Conservation (phyloP, 2,888 invertebrate species). For the Plebejus argus region DNA sequence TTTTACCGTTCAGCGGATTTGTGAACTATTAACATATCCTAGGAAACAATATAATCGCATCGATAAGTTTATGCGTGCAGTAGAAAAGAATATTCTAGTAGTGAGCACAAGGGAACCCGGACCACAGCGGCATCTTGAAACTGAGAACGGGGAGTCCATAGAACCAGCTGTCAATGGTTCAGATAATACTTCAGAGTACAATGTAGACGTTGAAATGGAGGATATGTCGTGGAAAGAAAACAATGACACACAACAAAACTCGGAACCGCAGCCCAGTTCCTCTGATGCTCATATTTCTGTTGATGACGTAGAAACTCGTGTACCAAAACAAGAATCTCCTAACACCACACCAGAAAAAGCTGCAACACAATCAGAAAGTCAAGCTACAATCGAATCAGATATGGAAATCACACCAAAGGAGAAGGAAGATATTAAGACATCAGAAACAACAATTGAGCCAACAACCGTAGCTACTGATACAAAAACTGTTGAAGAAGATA, state of each 20-base stretch:
- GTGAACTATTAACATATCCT: constrained; percentile 95
- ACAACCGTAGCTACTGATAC: constrained; percentile 46
- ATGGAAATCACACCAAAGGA: constrained; percentile 41
- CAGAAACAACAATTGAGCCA: constrained; percentile 41
- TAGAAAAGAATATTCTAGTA: constrained; percentile 96
- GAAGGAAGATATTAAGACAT: constrained; percentile 38
- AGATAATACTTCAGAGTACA: constrained; percentile 77
- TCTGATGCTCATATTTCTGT: constrained; percentile 69
- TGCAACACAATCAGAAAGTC: constrained; percentile 58
- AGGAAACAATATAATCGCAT: constrained; percentile 96
- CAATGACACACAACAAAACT: constrained; percentile 54
- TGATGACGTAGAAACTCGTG: constrained; percentile 66
- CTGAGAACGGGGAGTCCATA: constrained; percentile 84
- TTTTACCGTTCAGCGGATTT: constrained; percentile 97
- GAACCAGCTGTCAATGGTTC: constrained; percentile 82
- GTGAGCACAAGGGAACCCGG: constrained; percentile 89
- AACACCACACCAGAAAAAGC: constrained; percentile 60
- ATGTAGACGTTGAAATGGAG: constrained; percentile 80
- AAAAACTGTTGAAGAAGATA: constrained; percentile 46
- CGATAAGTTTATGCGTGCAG: constrained; percentile 97
- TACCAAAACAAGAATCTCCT: constrained; percentile 70
- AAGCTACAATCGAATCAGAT: constrained; percentile 62
- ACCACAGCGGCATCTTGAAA: constrained; percentile 79
- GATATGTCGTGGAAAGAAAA: constrained; percentile 76
- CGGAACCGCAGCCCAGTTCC: constrained; percentile 68